phyloP scores from a whole-genome alignment of 2,888 invertebrate genomes.

The Lochmaea capreae region DNA sequence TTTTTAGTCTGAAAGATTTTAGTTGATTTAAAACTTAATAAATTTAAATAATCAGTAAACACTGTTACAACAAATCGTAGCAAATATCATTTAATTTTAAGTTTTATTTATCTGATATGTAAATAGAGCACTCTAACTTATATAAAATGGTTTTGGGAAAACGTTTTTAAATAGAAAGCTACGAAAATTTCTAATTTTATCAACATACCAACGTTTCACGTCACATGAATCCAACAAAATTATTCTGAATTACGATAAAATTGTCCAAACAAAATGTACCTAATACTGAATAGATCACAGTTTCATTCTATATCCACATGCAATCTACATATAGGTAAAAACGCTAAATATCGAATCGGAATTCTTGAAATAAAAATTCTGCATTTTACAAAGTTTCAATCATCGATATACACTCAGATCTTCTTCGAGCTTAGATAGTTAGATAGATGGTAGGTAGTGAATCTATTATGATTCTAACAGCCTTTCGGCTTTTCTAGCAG shows the following conservation, averaged over 20 bases:
- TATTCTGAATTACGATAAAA: neutral
- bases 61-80: conserved; percentile 36
- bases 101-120: conserved; percentile 25
- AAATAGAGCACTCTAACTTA: conserved; percentile 21
- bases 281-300: too few species aligned
- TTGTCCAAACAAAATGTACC: neutral
- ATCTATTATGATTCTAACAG: too few species aligned
- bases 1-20: conserved; percentile 35
- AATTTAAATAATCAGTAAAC: conserved; percentile 38
- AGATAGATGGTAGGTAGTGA: too few species aligned
- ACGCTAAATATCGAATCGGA: too few species aligned
- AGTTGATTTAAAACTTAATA: conserved; percentile 39
- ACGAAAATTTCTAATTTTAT: neutral
- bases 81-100: conserved; percentile 32
- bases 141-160: conserved; percentile 24
- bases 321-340: too few species aligned
- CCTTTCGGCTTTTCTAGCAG: too few species aligned
- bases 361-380: too few species aligned
- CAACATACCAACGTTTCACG: neutral
- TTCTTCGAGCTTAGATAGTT: too few species aligned
- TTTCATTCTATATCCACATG: too few species aligned
- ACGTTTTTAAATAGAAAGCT: conserved; percentile 21
- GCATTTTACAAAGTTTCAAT: too few species aligned
- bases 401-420: too few species aligned
- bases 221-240: neutral